phyloP scores from a whole-genome alignment of 2,888 invertebrate species.

The Deilephila elpenor region DNA sequence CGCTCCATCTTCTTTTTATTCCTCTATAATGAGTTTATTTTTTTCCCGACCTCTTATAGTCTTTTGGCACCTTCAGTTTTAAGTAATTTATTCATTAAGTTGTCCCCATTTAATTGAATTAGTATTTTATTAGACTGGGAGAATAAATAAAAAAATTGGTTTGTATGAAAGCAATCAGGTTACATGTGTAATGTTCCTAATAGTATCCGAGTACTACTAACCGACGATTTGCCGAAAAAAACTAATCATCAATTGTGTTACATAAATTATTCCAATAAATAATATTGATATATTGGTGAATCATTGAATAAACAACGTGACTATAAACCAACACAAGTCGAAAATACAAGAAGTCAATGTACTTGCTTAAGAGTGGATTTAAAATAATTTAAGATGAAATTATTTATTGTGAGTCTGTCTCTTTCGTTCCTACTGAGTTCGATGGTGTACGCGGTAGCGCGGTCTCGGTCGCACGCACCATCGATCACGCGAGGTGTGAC shows the following conservation, averaged over 20 bases:
- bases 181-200: too few species aligned
- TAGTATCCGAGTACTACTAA: too few species aligned
- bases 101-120: too few species aligned
- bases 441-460: slow-evolving; percentile 52
- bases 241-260: slow-evolving; percentile 32
- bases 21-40: slow-evolving; percentile 12
- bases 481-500: slow-evolving; percentile 83
- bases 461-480: slow-evolving; percentile 71
- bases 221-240: too few species aligned
- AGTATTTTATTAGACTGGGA: too few species aligned
- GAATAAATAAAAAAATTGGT: too few species aligned
- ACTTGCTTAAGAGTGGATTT: slow-evolving; percentile 78
- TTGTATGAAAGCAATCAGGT: too few species aligned
- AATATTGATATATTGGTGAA: slow-evolving; percentile 22
- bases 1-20: slow-evolving; percentile 8
- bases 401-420: slow-evolving; percentile 72
- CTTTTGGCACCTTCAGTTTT: background rate
- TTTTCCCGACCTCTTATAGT: background rate
- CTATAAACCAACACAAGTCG: slow-evolving; percentile 68
- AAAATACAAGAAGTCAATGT: slow-evolving; percentile 82
- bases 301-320: slow-evolving; percentile 50
- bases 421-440: slow-evolving; percentile 55
- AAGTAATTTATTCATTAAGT: background rate
- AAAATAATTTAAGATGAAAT: slow-evolving; percentile 79
- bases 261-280: slow-evolving; percentile 29